These are phyloP conservation scores for Scolopax bukidnonensis DNA, from an alignment of 2,797 vertebrate species.

Conservation along the genomic window DNA sequence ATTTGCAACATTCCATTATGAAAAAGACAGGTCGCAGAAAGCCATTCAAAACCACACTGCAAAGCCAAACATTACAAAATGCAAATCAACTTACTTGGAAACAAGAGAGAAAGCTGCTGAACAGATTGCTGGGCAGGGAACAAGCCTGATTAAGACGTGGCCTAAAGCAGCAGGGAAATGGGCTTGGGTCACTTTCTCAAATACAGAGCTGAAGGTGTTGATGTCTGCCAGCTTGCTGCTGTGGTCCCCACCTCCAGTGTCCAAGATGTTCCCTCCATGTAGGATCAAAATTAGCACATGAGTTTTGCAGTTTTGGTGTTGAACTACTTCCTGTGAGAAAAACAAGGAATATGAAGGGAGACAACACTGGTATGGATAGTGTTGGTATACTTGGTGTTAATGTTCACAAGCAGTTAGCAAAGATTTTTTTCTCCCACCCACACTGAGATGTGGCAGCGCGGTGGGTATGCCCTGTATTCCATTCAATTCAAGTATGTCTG, in stretches of 20 bases:
- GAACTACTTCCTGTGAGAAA: constrained; percentile 72
- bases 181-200: constrained; percentile 90
- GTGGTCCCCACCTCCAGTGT: constrained; percentile 86
- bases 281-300: constrained; percentile 92
- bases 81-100: constrained; percentile 87
- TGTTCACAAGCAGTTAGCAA: neutral
- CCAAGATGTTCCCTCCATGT: constrained; percentile 94
- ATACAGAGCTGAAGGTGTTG: constrained; percentile 88
- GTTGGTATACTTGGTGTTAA: neutral
- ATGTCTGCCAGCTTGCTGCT: constrained; percentile 89
- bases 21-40: neutral
- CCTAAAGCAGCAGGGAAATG: constrained; percentile 92
- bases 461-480: neutral
- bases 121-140: constrained; percentile 94
- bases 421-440: neutral
- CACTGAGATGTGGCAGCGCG: accelerated
- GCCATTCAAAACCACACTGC: neutral
- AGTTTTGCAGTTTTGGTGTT: constrained; percentile 88
- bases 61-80: neutral
- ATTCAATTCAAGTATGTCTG: neutral
- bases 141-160: constrained; percentile 91
- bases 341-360: neutral
- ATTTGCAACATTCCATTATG: neutral
- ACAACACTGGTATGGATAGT: neutral
- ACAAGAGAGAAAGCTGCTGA: constrained; percentile 94